Evolutionary conservation across 2,888 invertebrate species (phyloP).

Genomic region (Macaria notata): DNA sequence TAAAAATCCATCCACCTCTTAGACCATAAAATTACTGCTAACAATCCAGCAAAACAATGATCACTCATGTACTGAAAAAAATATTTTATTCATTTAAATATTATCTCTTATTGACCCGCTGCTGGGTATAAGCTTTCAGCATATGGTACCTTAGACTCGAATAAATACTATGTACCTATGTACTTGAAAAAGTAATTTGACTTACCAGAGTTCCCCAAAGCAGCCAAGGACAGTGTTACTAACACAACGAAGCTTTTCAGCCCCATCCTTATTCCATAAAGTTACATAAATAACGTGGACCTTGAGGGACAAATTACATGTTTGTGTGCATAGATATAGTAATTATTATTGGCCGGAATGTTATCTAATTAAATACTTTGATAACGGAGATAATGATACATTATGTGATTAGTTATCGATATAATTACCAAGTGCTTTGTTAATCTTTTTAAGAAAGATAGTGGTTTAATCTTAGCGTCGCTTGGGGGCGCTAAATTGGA

Average conservation of each 20-base stretch:
- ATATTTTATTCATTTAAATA: no score
- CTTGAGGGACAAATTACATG: background rate
- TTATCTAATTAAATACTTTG: conserved; percentile 22
- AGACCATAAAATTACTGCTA: no score
- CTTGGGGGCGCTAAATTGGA: background rate
- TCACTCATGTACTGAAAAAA: no score
- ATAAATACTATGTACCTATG: no score
- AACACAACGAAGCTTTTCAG: conserved; percentile 11
- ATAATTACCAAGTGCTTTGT: background rate
- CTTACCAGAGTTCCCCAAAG: conserved; percentile 40
- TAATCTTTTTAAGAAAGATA: no score
- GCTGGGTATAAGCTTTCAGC: no score
- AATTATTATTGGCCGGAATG: conserved; percentile 3
- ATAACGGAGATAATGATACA: conserved; percentile 1
- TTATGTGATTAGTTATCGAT: background rate
- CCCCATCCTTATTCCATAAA: conserved; percentile 2
- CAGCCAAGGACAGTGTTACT: conserved; percentile 24
- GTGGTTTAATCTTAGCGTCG: background rate
- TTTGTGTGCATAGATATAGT: conserved; percentile 3
- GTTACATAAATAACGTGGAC: conserved; percentile 2
- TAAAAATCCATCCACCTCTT: no score
- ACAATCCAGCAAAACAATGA: no score
- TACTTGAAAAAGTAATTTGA: background rate
- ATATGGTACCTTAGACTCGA: no score
- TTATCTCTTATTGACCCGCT: no score